These are phyloP conservation scores for Sardina pilchardus DNA, from an alignment of 2,113 vertebrate species.

Conservation along the genomic window DNA sequence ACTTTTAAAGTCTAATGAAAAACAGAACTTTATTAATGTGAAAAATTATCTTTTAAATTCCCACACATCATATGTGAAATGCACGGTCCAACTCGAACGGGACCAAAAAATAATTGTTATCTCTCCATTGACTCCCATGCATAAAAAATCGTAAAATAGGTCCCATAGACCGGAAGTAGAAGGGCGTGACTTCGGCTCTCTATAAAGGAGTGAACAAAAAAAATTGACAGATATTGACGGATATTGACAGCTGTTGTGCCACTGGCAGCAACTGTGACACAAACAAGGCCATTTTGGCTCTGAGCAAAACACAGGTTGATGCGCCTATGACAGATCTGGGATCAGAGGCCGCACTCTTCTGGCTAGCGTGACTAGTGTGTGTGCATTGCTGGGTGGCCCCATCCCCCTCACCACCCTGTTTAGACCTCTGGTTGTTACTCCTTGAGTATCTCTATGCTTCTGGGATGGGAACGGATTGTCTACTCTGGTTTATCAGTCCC, in stretches of 20 bases:
- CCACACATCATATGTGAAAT: too few species aligned
- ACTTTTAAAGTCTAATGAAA: too few species aligned
- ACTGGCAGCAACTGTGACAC: background rate
- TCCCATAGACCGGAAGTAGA: too few species aligned
- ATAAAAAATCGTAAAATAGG: too few species aligned
- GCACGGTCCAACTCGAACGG: too few species aligned
- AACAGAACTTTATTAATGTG: too few species aligned
- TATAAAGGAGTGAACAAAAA: too few species aligned
- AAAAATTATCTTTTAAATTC: too few species aligned
- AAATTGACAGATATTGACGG: too few species aligned
- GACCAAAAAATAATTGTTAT: too few species aligned
- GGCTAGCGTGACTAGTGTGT: background rate
- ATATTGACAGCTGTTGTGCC: background rate
- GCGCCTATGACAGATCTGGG: background rate
- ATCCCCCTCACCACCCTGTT: background rate
- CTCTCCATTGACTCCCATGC: too few species aligned
- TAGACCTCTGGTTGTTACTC: background rate
- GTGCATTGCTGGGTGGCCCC: background rate
- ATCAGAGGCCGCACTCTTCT: background rate
- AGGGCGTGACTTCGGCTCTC: too few species aligned
- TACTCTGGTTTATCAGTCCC: conserved; percentile 18
- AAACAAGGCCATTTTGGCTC: background rate
- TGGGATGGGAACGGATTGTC: background rate
- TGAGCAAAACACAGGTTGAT: background rate
- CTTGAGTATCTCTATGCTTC: background rate